These are phyloP conservation scores for Ciconia boyciana DNA, from an alignment of 2,113 vertebrate species.

Conservation along the genomic window DNA sequence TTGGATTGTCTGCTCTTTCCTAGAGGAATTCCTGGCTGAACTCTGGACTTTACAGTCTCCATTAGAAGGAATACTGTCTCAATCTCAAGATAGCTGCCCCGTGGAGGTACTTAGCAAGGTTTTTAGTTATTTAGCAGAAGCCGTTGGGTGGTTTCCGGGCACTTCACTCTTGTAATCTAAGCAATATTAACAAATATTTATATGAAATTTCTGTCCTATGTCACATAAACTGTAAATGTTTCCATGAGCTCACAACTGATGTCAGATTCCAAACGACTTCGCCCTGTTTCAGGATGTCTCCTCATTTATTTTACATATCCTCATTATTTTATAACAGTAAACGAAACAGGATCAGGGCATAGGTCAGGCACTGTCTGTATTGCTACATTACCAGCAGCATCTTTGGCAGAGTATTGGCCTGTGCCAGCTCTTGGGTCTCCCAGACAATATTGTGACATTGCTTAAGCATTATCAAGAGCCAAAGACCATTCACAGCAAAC, in stretches of 20 bases:
- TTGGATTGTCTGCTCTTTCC: neutral
- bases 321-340: neutral
- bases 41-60: neutral
- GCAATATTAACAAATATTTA: neutral
- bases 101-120: neutral
- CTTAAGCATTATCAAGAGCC: neutral
- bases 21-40: neutral
- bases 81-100: neutral
- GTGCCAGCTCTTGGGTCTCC: neutral
- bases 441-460: neutral
- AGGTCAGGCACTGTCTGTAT: neutral
- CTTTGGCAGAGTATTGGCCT: neutral
- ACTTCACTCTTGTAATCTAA: neutral
- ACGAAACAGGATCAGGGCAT: neutral
- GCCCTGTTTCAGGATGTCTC: neutral
- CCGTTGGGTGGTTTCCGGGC: neutral
- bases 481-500: neutral
- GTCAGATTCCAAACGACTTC: neutral
- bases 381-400: neutral
- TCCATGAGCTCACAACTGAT: neutral
- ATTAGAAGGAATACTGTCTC: neutral
- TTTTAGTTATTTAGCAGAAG: neutral
- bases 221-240: neutral
- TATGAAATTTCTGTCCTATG: neutral
- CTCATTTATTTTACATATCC: neutral